A percentile compares a stretch with the other conserved stretches of the same genome.
These are phyloP conservation scores for Cecropterus lyciades DNA, from an alignment of 1,140 invertebrate genomes.

Conservation along the genomic window DNA sequence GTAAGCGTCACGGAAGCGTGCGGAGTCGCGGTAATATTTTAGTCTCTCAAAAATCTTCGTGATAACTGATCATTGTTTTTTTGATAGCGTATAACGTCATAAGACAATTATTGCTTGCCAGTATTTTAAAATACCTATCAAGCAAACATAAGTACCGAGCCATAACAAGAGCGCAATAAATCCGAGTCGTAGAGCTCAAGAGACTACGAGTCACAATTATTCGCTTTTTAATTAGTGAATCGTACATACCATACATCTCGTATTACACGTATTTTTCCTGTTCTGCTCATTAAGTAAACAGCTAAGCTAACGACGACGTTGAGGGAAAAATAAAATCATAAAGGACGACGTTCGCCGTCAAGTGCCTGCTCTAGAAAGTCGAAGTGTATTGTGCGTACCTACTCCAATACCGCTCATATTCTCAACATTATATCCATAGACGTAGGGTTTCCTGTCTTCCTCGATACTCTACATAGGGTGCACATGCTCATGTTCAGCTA, in stretches of 20 bases:
- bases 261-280: constrained; percentile 30
- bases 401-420: constrained; percentile 14
- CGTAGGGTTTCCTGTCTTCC: constrained; percentile 15
- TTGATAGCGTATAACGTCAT: no score
- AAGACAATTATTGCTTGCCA: no score
- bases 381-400: constrained; percentile 31
- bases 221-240: constrained; percentile 24
- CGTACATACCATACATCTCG: constrained; percentile 14
- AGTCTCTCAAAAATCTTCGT: no score
- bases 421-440: constrained; percentile 21
- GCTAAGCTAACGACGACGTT: constrained; percentile 33
- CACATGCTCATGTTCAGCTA: constrained; percentile 25
- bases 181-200: background rate
- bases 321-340: constrained; percentile 36
- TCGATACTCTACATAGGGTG: constrained; percentile 15
- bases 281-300: constrained; percentile 36
- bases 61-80: no score
- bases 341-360: constrained; percentile 26
- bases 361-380: constrained; percentile 35
- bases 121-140: no score
- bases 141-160: no score
- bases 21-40: no score
- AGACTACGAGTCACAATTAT: constrained; percentile 12
- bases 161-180: no score
- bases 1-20: no score